Percentiles rank a stretch among this genome's conserved stretches.
Evolutionary conservation across 2,888 invertebrate genomes (phyloP).

Genomic region (Pandemis corylana): DNA sequence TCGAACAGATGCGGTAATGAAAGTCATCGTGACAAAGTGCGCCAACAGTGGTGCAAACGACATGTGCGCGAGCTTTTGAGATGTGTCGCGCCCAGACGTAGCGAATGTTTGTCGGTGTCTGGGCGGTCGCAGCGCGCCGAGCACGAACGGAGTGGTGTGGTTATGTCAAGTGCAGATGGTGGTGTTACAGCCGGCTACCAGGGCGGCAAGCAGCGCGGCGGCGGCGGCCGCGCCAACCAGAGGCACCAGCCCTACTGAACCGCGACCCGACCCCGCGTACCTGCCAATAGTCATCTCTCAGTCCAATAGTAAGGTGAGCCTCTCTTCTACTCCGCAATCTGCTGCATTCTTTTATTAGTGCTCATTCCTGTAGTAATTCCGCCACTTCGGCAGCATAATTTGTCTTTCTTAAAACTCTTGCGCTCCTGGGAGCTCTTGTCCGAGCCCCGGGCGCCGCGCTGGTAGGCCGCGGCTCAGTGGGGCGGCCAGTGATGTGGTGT

Average conservation of each 20-base stretch:
- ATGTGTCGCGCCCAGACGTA: conserved; percentile 2
- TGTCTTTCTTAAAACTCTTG: not conserved
- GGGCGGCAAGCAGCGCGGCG: conserved; percentile 94
- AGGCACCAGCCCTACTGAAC: conserved; percentile 94
- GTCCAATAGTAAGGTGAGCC: conserved; percentile 79
- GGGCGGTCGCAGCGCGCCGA: conserved; percentile 23
- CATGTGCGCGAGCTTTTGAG: conserved; percentile 40
- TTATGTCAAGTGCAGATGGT: conserved; percentile 50
- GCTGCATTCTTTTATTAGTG: conserved; percentile 1
- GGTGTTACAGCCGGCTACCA: conserved; percentile 87
- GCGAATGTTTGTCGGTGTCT: conserved; percentile 30
- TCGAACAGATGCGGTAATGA: conserved; percentile 34
- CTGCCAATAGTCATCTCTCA: conserved; percentile 81
- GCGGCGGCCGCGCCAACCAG: conserved; percentile 91
- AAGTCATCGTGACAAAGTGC: conserved; percentile 33
- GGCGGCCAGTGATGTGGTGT: conserved; percentile 35
- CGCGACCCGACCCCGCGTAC: conserved; percentile 57
- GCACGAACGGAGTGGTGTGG: conserved; percentile 45
- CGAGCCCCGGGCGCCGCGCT: conserved; percentile 20
- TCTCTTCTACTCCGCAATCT: conserved; percentile 9
- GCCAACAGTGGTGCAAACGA: conserved; percentile 41
- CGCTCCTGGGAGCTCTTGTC: conserved; percentile 25
- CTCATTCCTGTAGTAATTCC: not conserved
- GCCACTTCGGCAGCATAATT: not conserved
- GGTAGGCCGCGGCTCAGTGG: not conserved